Evolutionary conservation across 2,888 invertebrate species (phyloP), one percentile per base, ranked within the genome.

Genomic region (Ornithoptera alexandrae): DNA sequence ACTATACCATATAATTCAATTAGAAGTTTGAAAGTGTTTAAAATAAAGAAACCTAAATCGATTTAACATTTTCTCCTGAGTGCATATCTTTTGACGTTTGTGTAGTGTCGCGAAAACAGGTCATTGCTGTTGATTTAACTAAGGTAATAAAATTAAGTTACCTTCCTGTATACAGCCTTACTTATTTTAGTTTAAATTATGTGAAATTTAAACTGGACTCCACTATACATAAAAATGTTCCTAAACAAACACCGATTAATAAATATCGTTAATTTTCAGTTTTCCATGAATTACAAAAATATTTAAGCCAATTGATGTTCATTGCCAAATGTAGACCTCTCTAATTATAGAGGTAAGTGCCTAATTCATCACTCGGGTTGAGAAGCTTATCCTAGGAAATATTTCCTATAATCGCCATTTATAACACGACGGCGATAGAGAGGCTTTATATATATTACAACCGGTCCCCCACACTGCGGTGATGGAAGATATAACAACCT

Each of bases 101-200:
- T 53, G 15, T 50, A 18, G 18, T 30, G 1, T 60, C 18, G 30
- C 18, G 60, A 60, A 61, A 61, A 61, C 42, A 42, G 61, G 39
- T 61, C 39, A n/a, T 20, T n/a, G 10, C 7, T 39, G 61, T 60
- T 24, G 18, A 18, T 60, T 60, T 36, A 24, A 36, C 60, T 60
- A 60, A n/a, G 22, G n/a, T 36, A 24, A 60, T 36, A 36, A 60
- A 60, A 60, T 60, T 60, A 36, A 36, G 36, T 60, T 60, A 36
- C 36, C 3, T 24, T 22, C 36, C n/a, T 60, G 60, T 60, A 36
- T 36, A 60, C 22, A 30, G 22, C 60, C 2, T 60, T 60, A 36
- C 18, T 6, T 60, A 6, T 36, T 60, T 60, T 18, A 18, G 4
- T 17, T 30, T 18, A 7, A 1, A 60, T 4, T 30, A 30, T 17